Evolutionary conservation across 2,888 invertebrate genomes (phyloP), one percentile per base, ranked within the genome.

Genomic region (Mayetiola destructor): DNA sequence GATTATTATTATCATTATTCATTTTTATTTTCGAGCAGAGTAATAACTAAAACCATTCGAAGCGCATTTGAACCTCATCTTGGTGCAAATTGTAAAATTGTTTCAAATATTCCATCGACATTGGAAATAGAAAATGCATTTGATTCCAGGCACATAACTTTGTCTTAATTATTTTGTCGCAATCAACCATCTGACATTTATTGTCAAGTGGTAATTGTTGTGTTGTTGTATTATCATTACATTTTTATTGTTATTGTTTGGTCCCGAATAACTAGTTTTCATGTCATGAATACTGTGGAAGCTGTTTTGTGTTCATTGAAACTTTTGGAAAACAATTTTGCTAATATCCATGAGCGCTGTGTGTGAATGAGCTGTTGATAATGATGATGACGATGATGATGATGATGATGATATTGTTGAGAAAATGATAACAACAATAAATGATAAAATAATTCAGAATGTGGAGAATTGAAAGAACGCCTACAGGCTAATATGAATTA

Each of bases 241-340:
- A n/a, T n/a, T 48, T 48, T 48, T 27, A 48, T 48, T 48, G 48
- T 48, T 27, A 48, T 48, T 48, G 48, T 27, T 48, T 27, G 12
- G 27, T 8, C 32, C 32, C n/a, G n/a, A n/a, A n/a, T n/a, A n/a
- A n/a, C n/a, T 32, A 32, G 12, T 12, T 9, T 32, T 32, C 32
- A 32, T 8, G 8, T 8, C 12, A 32, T 12, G 32, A 32, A 32
- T 32, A 32, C 12, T n/a, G n/a, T n/a, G 8, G 6, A 32, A 32
- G 8, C 12, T 27, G n/a, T 27, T 27, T 16, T 1, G 27, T n/a
- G 1, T n/a, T 23, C 27, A n/a, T 14, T 20, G 18, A 39, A 12
- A 32, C 32, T 21, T 6, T 42, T 12, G 42, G 2, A 21, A 4
- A 23, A 14, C 12, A 20, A 21, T 21, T 42, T 4, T 42, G 5